Conservation (phyloP, 2,888 invertebrate genomes). For the Poecilobothrus nobilitatus region DNA sequence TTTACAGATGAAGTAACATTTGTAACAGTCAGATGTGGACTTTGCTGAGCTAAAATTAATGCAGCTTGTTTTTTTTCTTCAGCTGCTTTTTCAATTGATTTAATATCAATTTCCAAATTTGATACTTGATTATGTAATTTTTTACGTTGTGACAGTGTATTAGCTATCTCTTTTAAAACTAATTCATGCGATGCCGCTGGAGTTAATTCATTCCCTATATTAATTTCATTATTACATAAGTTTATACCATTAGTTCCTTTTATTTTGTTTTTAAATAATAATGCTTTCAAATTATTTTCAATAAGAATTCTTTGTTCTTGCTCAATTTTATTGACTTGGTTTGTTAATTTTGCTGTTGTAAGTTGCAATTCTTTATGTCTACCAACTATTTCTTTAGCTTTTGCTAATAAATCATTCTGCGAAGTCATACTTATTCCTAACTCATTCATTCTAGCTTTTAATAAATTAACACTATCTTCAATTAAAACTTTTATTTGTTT, state of each 20-base stretch:
- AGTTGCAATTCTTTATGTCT: conserved; percentile 87
- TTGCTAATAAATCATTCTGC: conserved; percentile 73
- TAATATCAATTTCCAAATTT: conserved; percentile 69
- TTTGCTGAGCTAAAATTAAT: conserved; percentile 36
- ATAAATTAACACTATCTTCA: conserved; percentile 79
- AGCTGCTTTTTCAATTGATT: conserved; percentile 61
- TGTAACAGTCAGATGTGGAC: conserved; percentile 35
- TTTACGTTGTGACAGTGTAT: conserved; percentile 74
- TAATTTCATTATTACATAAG: conserved; percentile 16
- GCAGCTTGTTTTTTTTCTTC: conserved; percentile 53
- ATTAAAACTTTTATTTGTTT: conserved; percentile 88
- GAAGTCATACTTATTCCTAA: conserved; percentile 81
- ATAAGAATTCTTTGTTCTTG: conserved; percentile 66
- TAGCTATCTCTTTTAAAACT: conserved; percentile 77
- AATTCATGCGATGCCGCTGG: conserved; percentile 68
- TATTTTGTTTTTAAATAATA: conserved; percentile 34
- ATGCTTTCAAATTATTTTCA: conserved; percentile 52
- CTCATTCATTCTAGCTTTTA: conserved; percentile 85
- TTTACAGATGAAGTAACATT: conserved; percentile 30
- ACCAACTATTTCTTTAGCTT: conserved; percentile 86
- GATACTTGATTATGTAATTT: conserved; percentile 73
- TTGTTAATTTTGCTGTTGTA: conserved; percentile 76
- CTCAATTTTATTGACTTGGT: conserved; percentile 63
- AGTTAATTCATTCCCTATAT: conserved; percentile 50
- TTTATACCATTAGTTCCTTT: conserved; percentile 36